Base-by-base conservation (phyloP, 2,797 vertebrate species). In the Cuculus canorus region DNA sequence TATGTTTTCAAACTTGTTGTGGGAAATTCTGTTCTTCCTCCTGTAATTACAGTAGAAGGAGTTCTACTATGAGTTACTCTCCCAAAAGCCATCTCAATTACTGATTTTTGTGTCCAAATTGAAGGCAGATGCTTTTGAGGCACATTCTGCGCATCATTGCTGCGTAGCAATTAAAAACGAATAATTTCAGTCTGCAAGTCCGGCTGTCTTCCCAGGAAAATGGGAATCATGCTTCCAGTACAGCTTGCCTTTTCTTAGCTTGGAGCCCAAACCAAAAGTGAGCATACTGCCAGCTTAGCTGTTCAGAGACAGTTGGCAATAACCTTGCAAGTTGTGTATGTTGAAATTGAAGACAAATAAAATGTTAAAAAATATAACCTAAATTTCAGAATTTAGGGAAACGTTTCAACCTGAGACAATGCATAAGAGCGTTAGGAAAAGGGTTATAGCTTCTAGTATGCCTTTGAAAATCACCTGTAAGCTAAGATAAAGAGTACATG, bases 311-410 rank as follows among this genome's bases (percentile, higher is more conserved):
- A 88, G 78, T 37, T 92, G 82, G 65, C 76, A 90, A 75, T 72
- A 86, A 88, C 69, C 22, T 93, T 83, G 32, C 1, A 0, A 71
- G 22, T 30, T 24, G 9, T 10, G 8, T 23, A 24, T 54, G 19
- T 32, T 78, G 17, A 86, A 92, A 93, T 88, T 57, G 19, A 88
- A 81, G 37, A 83, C 5, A 91, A 91, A 85, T 33, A 50, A 73
- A 83, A 81, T 19, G 7, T 12, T 9, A 41, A 66, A 70, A 72
- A 35, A 64, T 37, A 28, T 35, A 5, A 53, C 6, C 27, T 82
- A 47, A 71, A 61, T 79, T 63, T 82, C 35, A 76, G 19, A 82
- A 56, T 70, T 84, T 68, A 65, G 13, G 22, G 24, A 88, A 57
- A 72, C 7, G 0, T 15, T 53, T 90, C 21, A 57, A 23, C 22